Conservation (phyloP, 2,113 vertebrate species). For the Sebastes schlegelii region DNA sequence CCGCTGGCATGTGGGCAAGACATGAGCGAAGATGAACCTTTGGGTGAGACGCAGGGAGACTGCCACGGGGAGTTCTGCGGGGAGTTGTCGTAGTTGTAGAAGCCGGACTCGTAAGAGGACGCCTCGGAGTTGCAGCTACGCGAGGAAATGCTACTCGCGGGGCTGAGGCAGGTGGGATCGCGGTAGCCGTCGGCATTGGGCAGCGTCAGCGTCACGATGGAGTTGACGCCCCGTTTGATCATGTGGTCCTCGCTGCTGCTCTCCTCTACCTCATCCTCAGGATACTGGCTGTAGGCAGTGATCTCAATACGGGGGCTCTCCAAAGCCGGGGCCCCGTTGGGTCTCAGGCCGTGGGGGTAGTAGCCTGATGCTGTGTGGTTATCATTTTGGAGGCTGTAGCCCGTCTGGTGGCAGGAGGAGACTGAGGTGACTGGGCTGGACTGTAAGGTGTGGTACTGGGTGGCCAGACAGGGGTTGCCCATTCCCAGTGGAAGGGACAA, state of each 20-base stretch:
- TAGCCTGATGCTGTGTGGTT: slow-evolving; percentile 84
- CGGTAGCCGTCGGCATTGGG: slow-evolving; percentile 93
- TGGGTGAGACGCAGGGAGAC: slow-evolving; percentile 95
- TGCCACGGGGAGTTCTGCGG: slow-evolving; percentile 97
- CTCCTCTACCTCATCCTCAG: slow-evolving; percentile 90
- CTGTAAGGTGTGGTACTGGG: slow-evolving; percentile 92
- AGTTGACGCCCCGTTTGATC: slow-evolving; percentile 87
- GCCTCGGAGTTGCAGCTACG: slow-evolving; percentile 98
- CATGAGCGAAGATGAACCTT: slow-evolving; percentile 89
- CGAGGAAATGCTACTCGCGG: slow-evolving; percentile 95
- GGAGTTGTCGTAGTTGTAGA: slow-evolving; percentile 93
- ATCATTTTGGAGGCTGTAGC: slow-evolving; percentile 88
- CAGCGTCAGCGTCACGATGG: slow-evolving; percentile 92
- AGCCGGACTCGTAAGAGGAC: slow-evolving; percentile 95
- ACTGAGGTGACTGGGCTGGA: slow-evolving; percentile 89
- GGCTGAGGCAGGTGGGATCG: slow-evolving; percentile 94
- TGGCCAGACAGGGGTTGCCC: slow-evolving; percentile 88
- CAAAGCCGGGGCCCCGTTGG: slow-evolving; percentile 89
- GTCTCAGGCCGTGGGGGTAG: slow-evolving; percentile 86
- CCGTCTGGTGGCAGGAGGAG: slow-evolving; percentile 87
- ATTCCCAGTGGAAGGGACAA: slow-evolving; percentile 89
- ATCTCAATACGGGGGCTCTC: slow-evolving; percentile 98
- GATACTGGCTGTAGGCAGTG: slow-evolving; percentile 92
- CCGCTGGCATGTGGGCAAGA: slow-evolving; percentile 88
- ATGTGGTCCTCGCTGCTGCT: slow-evolving; percentile 80